Evolutionary conservation across 2,113 vertebrate genomes (phyloP).

Genomic region (Alligator mississippiensis): DNA sequence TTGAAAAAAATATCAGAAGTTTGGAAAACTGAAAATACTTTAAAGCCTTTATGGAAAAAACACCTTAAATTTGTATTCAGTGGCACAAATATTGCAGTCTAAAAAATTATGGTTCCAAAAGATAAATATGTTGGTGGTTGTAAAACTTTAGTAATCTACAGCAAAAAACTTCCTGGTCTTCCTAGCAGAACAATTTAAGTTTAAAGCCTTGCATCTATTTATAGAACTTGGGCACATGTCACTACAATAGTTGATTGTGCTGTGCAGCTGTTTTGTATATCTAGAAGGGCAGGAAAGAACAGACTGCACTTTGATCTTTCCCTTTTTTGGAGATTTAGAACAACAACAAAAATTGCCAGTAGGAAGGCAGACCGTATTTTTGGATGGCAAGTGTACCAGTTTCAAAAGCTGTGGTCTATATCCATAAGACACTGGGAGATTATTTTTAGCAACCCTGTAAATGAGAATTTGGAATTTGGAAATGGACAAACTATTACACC

Average conservation of each 20-base stretch:
- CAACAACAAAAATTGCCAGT: constrained; percentile 76
- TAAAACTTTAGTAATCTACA: constrained; percentile 58
- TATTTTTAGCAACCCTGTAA: constrained; percentile 57
- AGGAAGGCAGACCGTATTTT: constrained; percentile 67
- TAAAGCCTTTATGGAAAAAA: not conserved
- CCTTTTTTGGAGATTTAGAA: constrained; percentile 76
- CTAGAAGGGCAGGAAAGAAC: constrained; percentile 71
- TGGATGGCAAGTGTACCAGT: constrained; percentile 37
- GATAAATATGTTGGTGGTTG: constrained; percentile 29
- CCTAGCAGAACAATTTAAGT: constrained; percentile 31
- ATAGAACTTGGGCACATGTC: constrained; percentile 65
- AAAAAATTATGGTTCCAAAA: constrained; percentile 57
- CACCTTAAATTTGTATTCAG: constrained; percentile 23
- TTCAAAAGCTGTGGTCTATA: constrained; percentile 57
- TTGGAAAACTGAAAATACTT: not conserved
- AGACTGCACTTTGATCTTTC: constrained; percentile 78
- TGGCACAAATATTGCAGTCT: constrained; percentile 28
- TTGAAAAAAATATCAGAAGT: not conserved
- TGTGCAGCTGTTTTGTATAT: constrained; percentile 74
- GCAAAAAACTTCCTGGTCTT: constrained; percentile 72
- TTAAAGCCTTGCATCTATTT: constrained; percentile 69
- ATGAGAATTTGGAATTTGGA: constrained; percentile 67
- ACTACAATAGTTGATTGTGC: constrained; percentile 77
- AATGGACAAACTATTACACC: constrained; percentile 56
- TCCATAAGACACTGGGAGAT: not conserved